Percentiles rank a stretch among this genome's conserved stretches.
Conservation (phyloP, 1,140 invertebrate species). For the Steinernema feltiae region DNA sequence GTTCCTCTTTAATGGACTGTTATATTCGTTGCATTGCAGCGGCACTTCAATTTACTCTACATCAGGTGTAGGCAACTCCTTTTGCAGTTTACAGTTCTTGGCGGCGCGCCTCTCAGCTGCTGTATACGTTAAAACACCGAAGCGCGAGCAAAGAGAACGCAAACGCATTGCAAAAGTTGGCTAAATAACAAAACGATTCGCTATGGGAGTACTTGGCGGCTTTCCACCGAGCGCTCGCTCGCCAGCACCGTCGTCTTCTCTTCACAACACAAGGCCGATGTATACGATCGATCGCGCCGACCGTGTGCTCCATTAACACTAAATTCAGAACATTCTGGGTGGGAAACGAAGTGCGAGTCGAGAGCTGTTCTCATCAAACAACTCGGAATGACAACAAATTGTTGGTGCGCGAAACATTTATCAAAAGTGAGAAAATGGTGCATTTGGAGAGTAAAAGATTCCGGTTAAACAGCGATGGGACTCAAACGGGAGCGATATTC, state of each 20-base stretch:
- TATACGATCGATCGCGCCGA: neutral
- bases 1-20: neutral
- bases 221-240: neutral
- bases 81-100: neutral
- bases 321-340: neutral
- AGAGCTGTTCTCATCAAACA: neutral
- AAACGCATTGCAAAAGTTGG: neutral
- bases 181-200: slow-evolving; percentile 4
- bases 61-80: neutral
- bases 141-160: neutral
- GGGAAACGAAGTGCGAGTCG: neutral
- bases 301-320: neutral
- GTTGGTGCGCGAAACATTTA: slow-evolving; percentile 14
- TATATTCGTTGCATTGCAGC: neutral
- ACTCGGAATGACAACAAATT: neutral
- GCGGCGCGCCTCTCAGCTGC: neutral
- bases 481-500: slow-evolving; percentile 5
- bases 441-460: neutral
- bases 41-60: neutral
- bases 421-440: neutral
- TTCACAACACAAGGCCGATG: neutral
- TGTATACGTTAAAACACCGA: neutral
- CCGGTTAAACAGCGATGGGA: slow-evolving; percentile 11
- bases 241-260: neutral
- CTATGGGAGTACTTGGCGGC: neutral